phyloP scores from a whole-genome alignment of 2,888 invertebrate species.

The Trilocha varians region DNA sequence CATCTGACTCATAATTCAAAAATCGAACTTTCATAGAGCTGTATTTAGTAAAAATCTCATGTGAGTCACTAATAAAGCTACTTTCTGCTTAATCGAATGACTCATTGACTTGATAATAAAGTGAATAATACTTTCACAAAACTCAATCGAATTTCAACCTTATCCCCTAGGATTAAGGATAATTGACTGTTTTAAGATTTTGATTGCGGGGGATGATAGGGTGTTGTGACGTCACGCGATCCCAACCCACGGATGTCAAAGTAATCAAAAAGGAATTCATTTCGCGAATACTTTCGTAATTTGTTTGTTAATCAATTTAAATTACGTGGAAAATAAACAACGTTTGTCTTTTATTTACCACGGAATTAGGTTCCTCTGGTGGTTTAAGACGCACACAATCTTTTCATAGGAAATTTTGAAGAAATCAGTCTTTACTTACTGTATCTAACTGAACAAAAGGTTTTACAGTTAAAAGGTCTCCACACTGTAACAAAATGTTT shows the following conservation, averaged over 20 bases:
- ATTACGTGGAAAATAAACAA: too few species aligned
- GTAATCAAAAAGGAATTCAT: neutral
- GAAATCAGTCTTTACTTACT: too few species aligned
- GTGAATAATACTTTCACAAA: constrained; percentile 1
- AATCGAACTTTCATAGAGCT: constrained; percentile 12
- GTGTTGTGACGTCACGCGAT: constrained; percentile 49
- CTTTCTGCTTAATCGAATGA: constrained; percentile 44
- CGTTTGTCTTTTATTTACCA: too few species aligned
- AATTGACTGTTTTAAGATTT: neutral
- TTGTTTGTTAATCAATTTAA: neutral
- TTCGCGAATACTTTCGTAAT: neutral
- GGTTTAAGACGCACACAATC: too few species aligned
- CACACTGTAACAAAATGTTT: too few species aligned
- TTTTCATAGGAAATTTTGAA: too few species aligned
- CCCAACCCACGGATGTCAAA: constrained; percentile 7
- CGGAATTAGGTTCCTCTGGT: too few species aligned
- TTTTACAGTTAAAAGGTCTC: too few species aligned
- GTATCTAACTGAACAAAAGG: constrained; percentile 4
- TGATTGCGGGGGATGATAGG: constrained; percentile 26
- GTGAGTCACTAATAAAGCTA: constrained; percentile 56
- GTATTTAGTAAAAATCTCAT: constrained; percentile 8
- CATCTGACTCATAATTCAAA: neutral
- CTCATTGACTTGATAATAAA: constrained; percentile 58
- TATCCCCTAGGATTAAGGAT: constrained; percentile 11
- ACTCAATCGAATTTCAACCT: constrained; percentile 18